phyloP scores from a whole-genome alignment of 2,888 invertebrate species.

The Cephus nigrinus region DNA sequence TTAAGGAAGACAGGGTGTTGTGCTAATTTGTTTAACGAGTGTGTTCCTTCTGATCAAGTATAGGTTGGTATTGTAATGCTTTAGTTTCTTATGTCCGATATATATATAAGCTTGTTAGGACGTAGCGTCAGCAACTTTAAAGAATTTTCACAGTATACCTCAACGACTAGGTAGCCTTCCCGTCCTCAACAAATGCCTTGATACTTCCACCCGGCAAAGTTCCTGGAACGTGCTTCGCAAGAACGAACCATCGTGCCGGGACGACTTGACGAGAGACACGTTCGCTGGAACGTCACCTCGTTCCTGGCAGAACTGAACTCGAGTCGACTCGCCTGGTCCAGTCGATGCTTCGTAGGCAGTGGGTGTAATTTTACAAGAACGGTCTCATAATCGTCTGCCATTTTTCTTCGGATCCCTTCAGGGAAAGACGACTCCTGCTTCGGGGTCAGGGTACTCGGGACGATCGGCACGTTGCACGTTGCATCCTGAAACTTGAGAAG shows the following conservation, averaged over 20 bases:
- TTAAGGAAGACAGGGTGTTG: no score
- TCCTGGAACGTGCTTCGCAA: slow-evolving; percentile 16
- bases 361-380: slow-evolving; percentile 4
- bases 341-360: slow-evolving; percentile 14
- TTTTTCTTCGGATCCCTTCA: not conserved
- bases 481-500: not conserved
- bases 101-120: not conserved
- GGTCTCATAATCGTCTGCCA: slow-evolving; percentile 2
- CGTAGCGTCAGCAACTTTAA: not conserved
- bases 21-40: no score
- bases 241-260: not conserved
- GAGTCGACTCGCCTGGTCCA: slow-evolving; percentile 28
- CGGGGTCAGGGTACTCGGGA: not conserved
- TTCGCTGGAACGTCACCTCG: slow-evolving; percentile 25
- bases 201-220: not conserved
- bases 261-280: slow-evolving; percentile 19
- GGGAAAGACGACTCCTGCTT: not conserved
- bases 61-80: not conserved
- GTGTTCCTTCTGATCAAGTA: no score
- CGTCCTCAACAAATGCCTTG: not conserved
- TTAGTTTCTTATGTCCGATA: not conserved
- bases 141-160: not conserved
- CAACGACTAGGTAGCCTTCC: not conserved
- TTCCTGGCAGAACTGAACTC: slow-evolving; percentile 24
- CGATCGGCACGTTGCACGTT: not conserved